Evolutionary conservation across 2,797 vertebrate species (phyloP), one percentile per base, ranked within the genome.

Genomic region (Molossus alvarezi): DNA sequence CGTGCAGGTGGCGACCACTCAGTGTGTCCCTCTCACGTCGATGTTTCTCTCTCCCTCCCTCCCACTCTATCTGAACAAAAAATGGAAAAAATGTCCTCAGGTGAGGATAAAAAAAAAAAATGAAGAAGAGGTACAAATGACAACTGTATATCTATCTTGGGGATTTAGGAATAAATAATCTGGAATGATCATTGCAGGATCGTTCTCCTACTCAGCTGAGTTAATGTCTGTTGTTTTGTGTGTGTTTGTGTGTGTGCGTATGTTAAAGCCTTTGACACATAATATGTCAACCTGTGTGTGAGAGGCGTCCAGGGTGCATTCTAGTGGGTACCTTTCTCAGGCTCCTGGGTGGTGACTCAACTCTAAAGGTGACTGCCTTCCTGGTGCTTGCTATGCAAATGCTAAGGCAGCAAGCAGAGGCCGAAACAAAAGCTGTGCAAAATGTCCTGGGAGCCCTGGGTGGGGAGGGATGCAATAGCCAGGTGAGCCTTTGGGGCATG

Each of bases 141-240:
- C 0, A 5, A 58, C 15, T 4, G 5, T 15, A 23, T 1, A 6
- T 9, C 4, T 4, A 5, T 9, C 6, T 33, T 8, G 64, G 33
- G 20, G 9, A 5, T 0, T 3, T 3, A 57, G 20, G 72, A n/a
- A 6, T n/a, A 79, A 41, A 17, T 23, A 33, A 25, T 11, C 72
- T 12, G 3, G n/a, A 45, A 20, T 4, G 15, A 6, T 6, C 41
- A 13, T 0, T 27, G 14, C 14, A 45, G 41, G 17, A 37, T 29
- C 75, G 15, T 45, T 45, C 13, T 88, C n/a, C 41, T 58, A 58
- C 79, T 62, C 10, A 8, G 3, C 2, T 21, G 53, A 73, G 57
- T 37, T 21, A 58, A 45, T 17, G 51, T n/a, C 29, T 25, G 55
- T 18, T 21, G 6, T 15, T 29, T 23, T 76, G 9, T 57, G 27